A percentile compares a stretch with the other conserved stretches of the same genome.
Evolutionary conservation across 2,888 invertebrate genomes (phyloP).

Genomic region (Agriotes lineatus): DNA sequence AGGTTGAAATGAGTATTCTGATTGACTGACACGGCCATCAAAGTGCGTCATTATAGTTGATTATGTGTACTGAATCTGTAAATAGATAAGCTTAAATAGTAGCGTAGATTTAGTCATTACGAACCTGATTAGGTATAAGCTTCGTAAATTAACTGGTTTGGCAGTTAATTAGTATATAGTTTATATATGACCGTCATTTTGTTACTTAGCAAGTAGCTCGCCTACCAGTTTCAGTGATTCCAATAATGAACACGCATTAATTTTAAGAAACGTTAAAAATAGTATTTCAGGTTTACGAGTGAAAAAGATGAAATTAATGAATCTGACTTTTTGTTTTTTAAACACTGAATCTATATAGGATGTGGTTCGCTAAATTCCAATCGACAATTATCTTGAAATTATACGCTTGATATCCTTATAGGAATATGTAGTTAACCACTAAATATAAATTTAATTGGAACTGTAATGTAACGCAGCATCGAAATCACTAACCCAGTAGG

Average conservation of each 20-base stretch:
- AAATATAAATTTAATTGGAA: too few relatives aligned
- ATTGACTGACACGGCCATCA: slow-evolving; percentile 14
- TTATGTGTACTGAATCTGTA: slow-evolving; percentile 11
- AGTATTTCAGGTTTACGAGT: too few relatives aligned
- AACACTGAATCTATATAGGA: too few relatives aligned
- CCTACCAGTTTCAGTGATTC: not conserved
- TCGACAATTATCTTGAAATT: too few relatives aligned
- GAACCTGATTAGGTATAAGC: slow-evolving; percentile 12
- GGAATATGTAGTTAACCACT: too few relatives aligned
- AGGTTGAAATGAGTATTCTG: slow-evolving; percentile 18
- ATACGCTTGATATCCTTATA: too few relatives aligned
- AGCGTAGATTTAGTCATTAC: slow-evolving; percentile 17
- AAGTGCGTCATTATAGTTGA: slow-evolving; percentile 20
- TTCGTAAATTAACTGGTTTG: slow-evolving; percentile 14
- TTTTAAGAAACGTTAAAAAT: not conserved
- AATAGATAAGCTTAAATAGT: slow-evolving; percentile 18
- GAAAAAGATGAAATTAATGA: too few relatives aligned
- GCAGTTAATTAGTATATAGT: slow-evolving; percentile 11
- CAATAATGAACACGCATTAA: not conserved
- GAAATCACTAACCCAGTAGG: too few relatives aligned
- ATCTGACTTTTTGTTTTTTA: too few relatives aligned
- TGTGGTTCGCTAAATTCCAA: too few relatives aligned
- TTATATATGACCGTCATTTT: slow-evolving; percentile 3
- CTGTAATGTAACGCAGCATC: too few relatives aligned
- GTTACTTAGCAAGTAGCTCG: not conserved